These are phyloP conservation scores for Mesitornis unicolor DNA, from an alignment of 2,113 vertebrate species.

Conservation along the genomic window DNA sequence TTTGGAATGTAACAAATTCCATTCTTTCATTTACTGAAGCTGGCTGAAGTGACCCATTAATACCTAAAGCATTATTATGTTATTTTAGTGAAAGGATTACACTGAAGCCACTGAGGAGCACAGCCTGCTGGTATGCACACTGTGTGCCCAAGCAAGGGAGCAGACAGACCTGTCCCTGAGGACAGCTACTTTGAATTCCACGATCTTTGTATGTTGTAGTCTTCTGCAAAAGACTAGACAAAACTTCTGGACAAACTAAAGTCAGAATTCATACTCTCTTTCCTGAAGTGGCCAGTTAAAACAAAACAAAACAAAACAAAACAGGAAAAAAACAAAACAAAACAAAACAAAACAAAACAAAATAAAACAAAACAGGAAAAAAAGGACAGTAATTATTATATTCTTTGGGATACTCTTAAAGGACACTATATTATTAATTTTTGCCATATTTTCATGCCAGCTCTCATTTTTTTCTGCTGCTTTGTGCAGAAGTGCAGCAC, in stretches of 20 bases:
- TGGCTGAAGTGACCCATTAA: neutral
- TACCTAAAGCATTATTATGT: neutral
- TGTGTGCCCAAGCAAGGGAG: neutral
- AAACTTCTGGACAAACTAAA: neutral
- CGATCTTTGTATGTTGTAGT: neutral
- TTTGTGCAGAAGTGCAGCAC: neutral
- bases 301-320: neutral
- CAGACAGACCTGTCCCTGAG: neutral
- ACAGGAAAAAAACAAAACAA: neutral
- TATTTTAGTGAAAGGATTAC: neutral
- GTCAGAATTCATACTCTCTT: neutral
- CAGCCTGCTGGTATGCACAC: neutral
- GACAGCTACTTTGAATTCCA: neutral
- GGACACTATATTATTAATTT: neutral
- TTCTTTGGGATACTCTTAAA: neutral
- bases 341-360: neutral
- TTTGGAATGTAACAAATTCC: neutral
- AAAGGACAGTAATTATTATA: neutral
- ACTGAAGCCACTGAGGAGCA: neutral
- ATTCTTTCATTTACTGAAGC: slow-evolving; percentile 20
- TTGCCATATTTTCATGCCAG: neutral
- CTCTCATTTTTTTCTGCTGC: neutral
- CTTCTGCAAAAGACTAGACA: no score
- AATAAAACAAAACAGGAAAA: neutral
- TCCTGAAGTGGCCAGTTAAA: neutral